These are phyloP conservation scores for Atractosteus spatula DNA, from an alignment of 2,113 vertebrate genomes.

Conservation along the genomic window DNA sequence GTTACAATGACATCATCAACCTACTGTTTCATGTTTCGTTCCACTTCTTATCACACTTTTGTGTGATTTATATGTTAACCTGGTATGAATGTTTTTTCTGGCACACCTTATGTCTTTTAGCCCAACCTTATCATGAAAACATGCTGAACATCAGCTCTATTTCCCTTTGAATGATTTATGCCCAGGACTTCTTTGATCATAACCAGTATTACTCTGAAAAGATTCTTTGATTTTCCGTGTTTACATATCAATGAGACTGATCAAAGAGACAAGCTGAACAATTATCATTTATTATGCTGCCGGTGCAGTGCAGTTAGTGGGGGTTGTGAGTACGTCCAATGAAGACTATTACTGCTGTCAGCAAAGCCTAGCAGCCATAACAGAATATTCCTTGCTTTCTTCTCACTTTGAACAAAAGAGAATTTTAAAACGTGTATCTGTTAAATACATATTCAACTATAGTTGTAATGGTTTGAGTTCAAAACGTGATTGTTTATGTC, in stretches of 20 bases:
- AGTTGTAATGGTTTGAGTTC: no score
- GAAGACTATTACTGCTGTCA: background rate
- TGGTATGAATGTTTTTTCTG: constrained; percentile 33
- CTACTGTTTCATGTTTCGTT: background rate
- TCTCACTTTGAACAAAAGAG: no score
- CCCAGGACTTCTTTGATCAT: constrained; percentile 40
- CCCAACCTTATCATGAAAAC: constrained; percentile 37
- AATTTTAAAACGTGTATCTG: no score
- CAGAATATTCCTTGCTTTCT: no score
- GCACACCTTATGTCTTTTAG: constrained; percentile 28
- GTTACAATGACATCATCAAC: background rate
- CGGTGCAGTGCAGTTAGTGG: background rate
- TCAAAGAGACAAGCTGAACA: constrained; percentile 23
- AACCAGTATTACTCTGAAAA: constrained; percentile 36
- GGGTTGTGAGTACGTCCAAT: background rate
- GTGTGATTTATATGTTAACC: constrained; percentile 31
- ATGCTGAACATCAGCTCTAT: constrained; percentile 38
- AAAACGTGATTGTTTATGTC: no score
- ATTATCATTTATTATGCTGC: constrained; percentile 15
- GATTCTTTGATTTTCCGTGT: constrained; percentile 41
- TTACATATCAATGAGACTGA: constrained; percentile 45
- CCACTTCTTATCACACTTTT: constrained; percentile 29
- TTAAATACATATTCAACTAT: no score
- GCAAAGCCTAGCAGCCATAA: no score
- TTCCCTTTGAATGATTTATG: constrained; percentile 39